Evolutionary conservation across 2,797 vertebrate species (phyloP).

Genomic region (Trachops cirrhosus): DNA sequence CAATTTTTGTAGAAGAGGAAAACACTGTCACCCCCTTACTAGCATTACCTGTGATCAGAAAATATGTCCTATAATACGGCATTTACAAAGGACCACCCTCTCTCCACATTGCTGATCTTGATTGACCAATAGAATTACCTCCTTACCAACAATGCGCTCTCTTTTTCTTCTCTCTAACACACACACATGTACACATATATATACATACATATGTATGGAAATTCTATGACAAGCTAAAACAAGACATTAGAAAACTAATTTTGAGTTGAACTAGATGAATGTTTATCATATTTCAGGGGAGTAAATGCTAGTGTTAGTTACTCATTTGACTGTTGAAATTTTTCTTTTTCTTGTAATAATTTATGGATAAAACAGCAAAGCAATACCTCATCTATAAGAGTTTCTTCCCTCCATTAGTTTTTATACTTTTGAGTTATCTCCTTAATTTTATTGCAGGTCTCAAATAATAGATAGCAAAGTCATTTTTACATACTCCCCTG

Average conservation of each 20-base stretch:
- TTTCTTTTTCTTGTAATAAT: background rate
- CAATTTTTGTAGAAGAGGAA: background rate
- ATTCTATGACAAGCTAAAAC: background rate
- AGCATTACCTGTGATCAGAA: background rate
- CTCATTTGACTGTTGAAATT: background rate
- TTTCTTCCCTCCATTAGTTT: background rate
- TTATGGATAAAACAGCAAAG: background rate
- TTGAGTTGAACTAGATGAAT: background rate
- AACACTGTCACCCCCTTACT: background rate
- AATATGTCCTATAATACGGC: background rate
- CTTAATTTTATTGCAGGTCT: background rate
- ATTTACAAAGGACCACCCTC: background rate
- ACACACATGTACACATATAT: rapidly evolving
- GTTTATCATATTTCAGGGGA: background rate
- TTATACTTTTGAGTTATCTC: background rate
- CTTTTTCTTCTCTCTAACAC: background rate
- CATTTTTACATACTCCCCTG: background rate
- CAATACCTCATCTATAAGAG: background rate
- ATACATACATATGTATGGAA: background rate
- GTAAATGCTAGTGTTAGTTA: background rate
- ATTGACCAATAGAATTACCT: background rate
- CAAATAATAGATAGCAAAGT: background rate
- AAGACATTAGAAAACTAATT: background rate
- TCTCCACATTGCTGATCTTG: background rate
- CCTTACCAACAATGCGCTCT: background rate